phyloP scores from a whole-genome alignment of 2,888 invertebrate species.

The Monochamus alternatus region DNA sequence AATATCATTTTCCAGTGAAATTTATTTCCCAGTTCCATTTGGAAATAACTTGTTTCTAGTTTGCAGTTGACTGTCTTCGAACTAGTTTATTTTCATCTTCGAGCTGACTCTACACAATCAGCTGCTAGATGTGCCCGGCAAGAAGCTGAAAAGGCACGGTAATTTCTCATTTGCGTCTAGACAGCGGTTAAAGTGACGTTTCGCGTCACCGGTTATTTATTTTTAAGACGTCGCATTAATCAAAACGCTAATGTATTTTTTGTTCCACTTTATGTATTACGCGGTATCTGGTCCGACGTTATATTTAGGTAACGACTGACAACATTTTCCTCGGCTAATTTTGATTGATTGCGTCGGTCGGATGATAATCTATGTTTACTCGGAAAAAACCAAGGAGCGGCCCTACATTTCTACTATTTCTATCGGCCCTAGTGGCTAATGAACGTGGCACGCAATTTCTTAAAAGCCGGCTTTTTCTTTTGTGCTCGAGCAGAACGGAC shows the following conservation, averaged over 20 bases:
- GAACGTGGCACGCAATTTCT: not conserved
- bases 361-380: conserved; percentile 5
- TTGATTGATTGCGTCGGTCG: conserved; percentile 1
- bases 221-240: conserved; percentile 6
- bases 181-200: not conserved
- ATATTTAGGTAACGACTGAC: conserved; percentile 9
- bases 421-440: not conserved
- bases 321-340: conserved; percentile 10
- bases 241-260: conserved; percentile 13
- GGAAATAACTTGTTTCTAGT: too few species aligned
- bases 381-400: not conserved
- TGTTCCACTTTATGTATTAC: conserved; percentile 7
- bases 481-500: not conserved
- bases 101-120: too few species aligned
- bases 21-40: too few species aligned
- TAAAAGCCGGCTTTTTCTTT: not conserved
- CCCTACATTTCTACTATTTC: conserved; percentile 1
- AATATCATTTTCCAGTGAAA: too few species aligned
- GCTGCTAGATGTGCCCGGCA: not conserved
- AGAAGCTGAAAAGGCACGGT: not conserved
- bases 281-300: conserved; percentile 1
- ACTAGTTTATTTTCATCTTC: too few species aligned
- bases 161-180: conserved; percentile 12
- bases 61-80: too few species aligned
- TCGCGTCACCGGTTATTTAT: conserved; percentile 3